Conservation (phyloP, 2,113 vertebrate species). For the Melanotaenia duboulayi region DNA sequence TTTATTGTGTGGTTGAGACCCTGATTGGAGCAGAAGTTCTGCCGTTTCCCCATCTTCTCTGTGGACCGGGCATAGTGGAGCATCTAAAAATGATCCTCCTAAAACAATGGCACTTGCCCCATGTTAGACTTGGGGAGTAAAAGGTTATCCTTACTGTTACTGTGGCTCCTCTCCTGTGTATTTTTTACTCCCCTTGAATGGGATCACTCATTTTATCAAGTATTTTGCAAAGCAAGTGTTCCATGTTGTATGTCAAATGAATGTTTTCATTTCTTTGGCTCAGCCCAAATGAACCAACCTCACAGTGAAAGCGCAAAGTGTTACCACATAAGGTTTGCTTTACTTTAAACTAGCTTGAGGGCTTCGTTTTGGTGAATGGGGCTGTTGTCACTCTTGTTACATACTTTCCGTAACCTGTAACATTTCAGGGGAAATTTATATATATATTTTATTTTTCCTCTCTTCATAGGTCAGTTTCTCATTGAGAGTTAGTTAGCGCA, state of each 20-base stretch:
- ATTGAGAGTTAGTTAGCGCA: constrained; percentile 44
- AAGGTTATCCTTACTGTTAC: constrained; percentile 34
- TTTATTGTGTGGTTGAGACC: background rate
- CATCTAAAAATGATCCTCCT: constrained; percentile 14
- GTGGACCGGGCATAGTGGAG: constrained; percentile 5
- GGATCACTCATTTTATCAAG: constrained; percentile 50
- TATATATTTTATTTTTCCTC: constrained; percentile 16
- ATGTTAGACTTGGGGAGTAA: constrained; percentile 16
- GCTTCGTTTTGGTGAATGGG: constrained; percentile 60
- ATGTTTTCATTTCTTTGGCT: constrained; percentile 55
- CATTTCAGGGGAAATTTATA: constrained; percentile 72
- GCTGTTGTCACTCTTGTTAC: constrained; percentile 37
- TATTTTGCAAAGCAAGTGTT: constrained; percentile 64
- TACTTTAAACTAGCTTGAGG: constrained; percentile 49
- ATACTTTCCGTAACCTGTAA: constrained; percentile 49
- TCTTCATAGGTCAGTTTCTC: constrained; percentile 49
- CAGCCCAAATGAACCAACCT: constrained; percentile 56
- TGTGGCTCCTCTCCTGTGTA: constrained; percentile 51
- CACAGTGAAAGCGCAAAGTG: constrained; percentile 45
- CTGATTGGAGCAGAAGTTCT: constrained; percentile 12
- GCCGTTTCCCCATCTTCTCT: constrained; percentile 15
- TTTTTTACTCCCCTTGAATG: constrained; percentile 9
- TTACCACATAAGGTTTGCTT: constrained; percentile 39
- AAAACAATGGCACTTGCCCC: constrained; percentile 18
- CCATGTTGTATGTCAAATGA: constrained; percentile 46